Conservation (phyloP, 2,797 vertebrate species). For the Hippoglossus hippoglossus region DNA sequence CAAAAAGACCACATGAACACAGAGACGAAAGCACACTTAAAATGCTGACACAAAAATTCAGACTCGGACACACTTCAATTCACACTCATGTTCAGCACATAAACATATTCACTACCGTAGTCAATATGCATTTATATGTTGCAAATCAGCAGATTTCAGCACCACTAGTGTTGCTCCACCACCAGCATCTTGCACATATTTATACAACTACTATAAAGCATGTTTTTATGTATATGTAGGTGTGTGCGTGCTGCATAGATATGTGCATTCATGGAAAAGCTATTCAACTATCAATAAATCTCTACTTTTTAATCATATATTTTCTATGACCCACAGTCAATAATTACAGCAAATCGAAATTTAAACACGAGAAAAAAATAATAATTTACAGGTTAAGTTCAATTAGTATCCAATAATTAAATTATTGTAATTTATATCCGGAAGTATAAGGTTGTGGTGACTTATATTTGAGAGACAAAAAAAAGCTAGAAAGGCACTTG, state of each 20-base stretch:
- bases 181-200: background rate
- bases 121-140: background rate
- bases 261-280: background rate
- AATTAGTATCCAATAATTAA: too few relatives aligned
- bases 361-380: too few relatives aligned
- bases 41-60: background rate
- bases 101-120: background rate
- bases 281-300: too few relatives aligned
- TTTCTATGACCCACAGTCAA: too few relatives aligned
- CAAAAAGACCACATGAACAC: slow-evolving; percentile 7
- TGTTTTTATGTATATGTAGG: background rate
- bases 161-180: slow-evolving; percentile 1
- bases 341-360: background rate
- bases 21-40: background rate
- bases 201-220: background rate
- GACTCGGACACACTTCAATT: background rate
- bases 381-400: too few relatives aligned
- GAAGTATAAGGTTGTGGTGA: too few relatives aligned
- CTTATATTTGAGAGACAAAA: too few relatives aligned
- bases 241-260: background rate
- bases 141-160: slow-evolving; percentile 11
- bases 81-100: background rate
- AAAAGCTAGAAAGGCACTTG: too few relatives aligned
- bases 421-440: too few relatives aligned
- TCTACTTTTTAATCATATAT: too few relatives aligned